These are phyloP conservation scores for Philaenus spumarius DNA, from an alignment of 1,140 invertebrate species.

Conservation along the genomic window DNA sequence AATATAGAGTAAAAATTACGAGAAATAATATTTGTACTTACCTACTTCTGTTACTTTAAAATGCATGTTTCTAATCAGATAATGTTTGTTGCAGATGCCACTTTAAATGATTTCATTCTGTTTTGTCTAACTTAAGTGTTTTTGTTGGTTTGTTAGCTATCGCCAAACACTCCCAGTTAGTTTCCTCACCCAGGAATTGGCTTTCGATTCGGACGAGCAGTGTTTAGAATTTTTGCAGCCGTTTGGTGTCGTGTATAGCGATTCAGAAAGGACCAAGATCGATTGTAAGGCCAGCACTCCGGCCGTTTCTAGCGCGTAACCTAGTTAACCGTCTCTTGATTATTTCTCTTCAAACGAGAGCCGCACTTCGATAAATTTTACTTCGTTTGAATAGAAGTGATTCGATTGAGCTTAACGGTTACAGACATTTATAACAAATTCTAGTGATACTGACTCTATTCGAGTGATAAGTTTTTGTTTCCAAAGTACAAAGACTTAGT, in stretches of 20 bases:
- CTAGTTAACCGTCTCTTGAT: not conserved
- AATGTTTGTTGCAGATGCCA: conserved; percentile 2
- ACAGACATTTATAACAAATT: too few relatives aligned
- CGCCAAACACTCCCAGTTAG: conserved; percentile 81
- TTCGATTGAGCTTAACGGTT: too few relatives aligned
- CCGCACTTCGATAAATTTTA: too few relatives aligned
- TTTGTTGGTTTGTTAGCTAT: conserved; percentile 61
- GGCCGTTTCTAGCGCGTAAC: conserved; percentile 32
- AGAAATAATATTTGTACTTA: too few relatives aligned
- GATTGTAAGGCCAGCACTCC: conserved; percentile 79
- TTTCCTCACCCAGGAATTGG: conserved; percentile 78
- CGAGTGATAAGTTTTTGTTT: too few relatives aligned
- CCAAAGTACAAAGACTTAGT: too few relatives aligned
- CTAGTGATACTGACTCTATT: too few relatives aligned
- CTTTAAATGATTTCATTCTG: conserved; percentile 4
- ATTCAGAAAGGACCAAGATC: conserved; percentile 59
- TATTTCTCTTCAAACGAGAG: too few relatives aligned
- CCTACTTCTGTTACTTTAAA: conserved; percentile 10
- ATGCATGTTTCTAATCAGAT: conserved; percentile 10
- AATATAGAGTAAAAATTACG: too few relatives aligned
- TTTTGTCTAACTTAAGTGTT: conserved; percentile 13
- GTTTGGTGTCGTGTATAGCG: conserved; percentile 68
- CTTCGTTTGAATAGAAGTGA: too few relatives aligned
- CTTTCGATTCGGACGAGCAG: conserved; percentile 73
- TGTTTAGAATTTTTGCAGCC: conserved; percentile 80